phyloP scores from a whole-genome alignment of 2,797 vertebrate genomes.

The Notamacropus eugenii region DNA sequence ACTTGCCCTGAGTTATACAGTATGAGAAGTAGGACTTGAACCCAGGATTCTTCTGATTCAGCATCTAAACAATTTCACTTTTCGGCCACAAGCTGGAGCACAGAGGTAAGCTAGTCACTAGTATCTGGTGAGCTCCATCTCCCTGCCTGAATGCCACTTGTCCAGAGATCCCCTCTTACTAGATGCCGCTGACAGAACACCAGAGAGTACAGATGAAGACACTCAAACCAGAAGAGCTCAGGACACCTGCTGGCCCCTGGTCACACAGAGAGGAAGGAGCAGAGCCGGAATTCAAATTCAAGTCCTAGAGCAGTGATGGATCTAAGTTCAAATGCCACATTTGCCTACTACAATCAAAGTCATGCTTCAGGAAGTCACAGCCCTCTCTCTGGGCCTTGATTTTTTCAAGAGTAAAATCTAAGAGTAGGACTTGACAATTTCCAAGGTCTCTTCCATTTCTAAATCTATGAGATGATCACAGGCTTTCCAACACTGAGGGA shows the following conservation, averaged over 20 bases:
- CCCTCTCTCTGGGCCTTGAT: not conserved
- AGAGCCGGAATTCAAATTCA: not conserved
- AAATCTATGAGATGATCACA: not conserved
- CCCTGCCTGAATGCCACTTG: too few relatives aligned
- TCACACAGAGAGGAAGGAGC: not conserved
- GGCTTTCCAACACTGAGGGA: not conserved
- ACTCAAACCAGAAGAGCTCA: not conserved
- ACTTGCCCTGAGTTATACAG: not conserved
- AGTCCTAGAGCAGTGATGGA: not conserved
- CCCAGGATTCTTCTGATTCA: not conserved
- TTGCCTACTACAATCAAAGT: not conserved
- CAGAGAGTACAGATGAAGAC: not conserved
- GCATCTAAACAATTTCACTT: not conserved
- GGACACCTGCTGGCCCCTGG: not conserved
- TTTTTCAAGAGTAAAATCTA: not conserved
- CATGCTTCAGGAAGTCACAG: not conserved
- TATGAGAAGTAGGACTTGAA: not conserved
- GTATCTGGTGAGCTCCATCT: not conserved
- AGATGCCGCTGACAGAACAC: not conserved
- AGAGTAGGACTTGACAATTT: not conserved
- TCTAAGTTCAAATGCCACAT: not conserved
- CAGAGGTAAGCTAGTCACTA: not conserved
- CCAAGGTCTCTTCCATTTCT: not conserved
- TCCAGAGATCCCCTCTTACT: not conserved
- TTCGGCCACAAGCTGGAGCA: not conserved